phyloP scores from a whole-genome alignment of 2,797 vertebrate species.

The Telmatherina bonti region DNA sequence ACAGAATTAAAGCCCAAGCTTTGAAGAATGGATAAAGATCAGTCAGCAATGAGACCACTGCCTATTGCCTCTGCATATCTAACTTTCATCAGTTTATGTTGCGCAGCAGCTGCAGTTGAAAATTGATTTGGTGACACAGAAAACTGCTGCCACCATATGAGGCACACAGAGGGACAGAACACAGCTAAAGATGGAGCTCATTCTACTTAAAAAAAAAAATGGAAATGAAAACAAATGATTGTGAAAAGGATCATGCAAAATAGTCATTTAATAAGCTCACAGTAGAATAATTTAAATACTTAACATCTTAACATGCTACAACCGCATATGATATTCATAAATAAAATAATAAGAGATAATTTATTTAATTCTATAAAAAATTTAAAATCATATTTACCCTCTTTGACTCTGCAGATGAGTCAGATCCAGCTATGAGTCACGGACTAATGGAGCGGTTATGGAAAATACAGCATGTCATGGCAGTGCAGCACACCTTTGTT shows the following conservation, averaged over 20 bases:
- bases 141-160: conserved; percentile 19
- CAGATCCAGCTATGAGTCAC: conserved; percentile 43
- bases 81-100: conserved; percentile 55
- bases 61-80: conserved; percentile 64
- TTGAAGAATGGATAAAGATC: conserved; percentile 63
- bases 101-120: conserved; percentile 57
- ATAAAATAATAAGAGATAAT: neutral
- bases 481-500: conserved; percentile 41
- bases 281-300: conserved; percentile 1
- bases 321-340: neutral
- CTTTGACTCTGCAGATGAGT: conserved; percentile 40
- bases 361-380: neutral
- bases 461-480: conserved; percentile 40
- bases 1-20: conserved; percentile 37
- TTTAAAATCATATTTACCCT: conserved; percentile 10
- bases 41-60: conserved; percentile 47
- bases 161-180: neutral
- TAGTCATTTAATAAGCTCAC: neutral
- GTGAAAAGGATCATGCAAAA: neutral
- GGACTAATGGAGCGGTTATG: conserved; percentile 51
- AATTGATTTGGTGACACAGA: conserved; percentile 40
- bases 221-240: no score
- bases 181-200: neutral
- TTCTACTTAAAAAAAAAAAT: neutral
- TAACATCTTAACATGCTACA: neutral